Conservation (phyloP, 2,113 vertebrate species). For the Melanotaenia duboulayi region DNA sequence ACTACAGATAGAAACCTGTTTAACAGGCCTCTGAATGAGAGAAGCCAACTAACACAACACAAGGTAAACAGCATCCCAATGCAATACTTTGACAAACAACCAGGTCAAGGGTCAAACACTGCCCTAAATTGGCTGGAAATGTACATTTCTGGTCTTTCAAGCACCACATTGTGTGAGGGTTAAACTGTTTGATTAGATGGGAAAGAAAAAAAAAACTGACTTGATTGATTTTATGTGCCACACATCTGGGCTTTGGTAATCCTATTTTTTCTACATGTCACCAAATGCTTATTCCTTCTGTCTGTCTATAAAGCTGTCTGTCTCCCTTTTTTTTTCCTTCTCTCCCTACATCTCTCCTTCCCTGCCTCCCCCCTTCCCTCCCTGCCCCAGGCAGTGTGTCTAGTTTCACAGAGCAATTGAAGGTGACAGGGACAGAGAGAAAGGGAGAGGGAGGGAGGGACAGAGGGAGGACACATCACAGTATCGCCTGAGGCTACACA, state of each 20-base stretch:
- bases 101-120: conserved; percentile 43
- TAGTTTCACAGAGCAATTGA: conserved; percentile 85
- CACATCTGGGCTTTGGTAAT: conserved; percentile 31
- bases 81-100: neutral
- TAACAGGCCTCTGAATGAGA: conserved; percentile 11
- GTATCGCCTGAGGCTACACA: conserved; percentile 80
- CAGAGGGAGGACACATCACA: conserved; percentile 82
- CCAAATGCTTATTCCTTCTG: conserved; percentile 65
- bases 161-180: neutral
- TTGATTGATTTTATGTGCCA: conserved; percentile 10
- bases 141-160: conserved; percentile 1
- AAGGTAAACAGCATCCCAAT: neutral
- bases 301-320: conserved; percentile 68
- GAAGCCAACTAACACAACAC: neutral
- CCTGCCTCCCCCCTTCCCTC: conserved; percentile 40
- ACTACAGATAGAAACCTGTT: conserved; percentile 11
- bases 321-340: conserved; percentile 48
- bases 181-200: neutral
- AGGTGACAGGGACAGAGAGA: conserved; percentile 86
- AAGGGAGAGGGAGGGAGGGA: conserved; percentile 77
- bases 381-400: conserved; percentile 80
- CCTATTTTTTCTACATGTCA: conserved; percentile 39
- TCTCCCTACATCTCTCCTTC: conserved; percentile 21
- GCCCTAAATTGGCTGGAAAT: neutral
- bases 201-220: neutral